phyloP scores from a whole-genome alignment of 2,113 vertebrate genomes.

The Nansenia antarctica region DNA sequence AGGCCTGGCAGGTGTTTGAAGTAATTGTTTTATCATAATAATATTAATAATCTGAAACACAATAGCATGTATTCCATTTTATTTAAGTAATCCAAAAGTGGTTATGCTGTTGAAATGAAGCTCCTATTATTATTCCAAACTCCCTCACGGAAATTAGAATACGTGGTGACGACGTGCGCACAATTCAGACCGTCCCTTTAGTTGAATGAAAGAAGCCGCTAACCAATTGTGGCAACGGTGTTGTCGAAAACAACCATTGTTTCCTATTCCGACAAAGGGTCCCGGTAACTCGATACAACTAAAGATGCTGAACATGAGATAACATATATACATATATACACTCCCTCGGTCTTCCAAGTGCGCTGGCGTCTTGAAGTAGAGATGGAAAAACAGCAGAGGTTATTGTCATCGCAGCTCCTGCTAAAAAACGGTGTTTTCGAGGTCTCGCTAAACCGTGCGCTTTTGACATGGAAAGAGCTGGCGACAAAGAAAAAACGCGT shows the following conservation, averaged over 20 bases:
- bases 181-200: neutral
- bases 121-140: no score
- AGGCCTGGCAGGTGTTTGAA: neutral
- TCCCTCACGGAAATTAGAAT: neutral
- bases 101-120: neutral
- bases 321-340: neutral
- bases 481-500: neutral
- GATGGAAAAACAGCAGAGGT: constrained; percentile 26
- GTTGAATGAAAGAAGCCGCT: constrained; percentile 21
- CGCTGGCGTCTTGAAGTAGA: neutral
- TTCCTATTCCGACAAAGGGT: neutral
- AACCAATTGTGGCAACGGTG: neutral
- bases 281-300: neutral
- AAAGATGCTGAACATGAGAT: neutral
- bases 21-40: neutral
- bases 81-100: neutral
- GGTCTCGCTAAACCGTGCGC: constrained; percentile 14
- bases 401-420: constrained; percentile 19
- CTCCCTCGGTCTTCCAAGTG: neutral
- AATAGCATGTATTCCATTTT: neutral
- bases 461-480: constrained; percentile 24
- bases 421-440: constrained; percentile 17
- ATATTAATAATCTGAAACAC: neutral
- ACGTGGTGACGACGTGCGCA: constrained; percentile 25
- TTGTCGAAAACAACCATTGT: neutral